Conservation (phyloP, 1,140 invertebrate species). For the Drosophila grimshawi region DNA sequence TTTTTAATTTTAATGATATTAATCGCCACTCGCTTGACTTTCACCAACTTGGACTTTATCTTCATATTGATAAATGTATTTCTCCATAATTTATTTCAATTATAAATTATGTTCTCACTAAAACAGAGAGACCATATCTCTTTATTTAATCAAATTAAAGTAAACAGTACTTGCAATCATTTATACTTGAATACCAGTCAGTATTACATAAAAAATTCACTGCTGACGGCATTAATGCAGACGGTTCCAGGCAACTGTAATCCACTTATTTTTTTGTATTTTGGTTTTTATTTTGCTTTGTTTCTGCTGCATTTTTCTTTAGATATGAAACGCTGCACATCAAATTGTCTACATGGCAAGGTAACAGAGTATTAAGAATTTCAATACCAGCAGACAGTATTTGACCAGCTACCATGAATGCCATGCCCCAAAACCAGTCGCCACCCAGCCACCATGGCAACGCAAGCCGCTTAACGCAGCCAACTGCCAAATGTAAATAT, state of each 20-base stretch:
- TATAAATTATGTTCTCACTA: not conserved
- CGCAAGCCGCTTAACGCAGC: slow-evolving; percentile 78
- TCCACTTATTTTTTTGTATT: slow-evolving; percentile 57
- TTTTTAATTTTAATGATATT: too few species aligned
- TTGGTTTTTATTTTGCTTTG: slow-evolving; percentile 63
- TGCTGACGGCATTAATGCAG: slow-evolving; percentile 1
- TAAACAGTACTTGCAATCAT: not conserved
- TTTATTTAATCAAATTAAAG: not conserved
- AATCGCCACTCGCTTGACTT: too few species aligned
- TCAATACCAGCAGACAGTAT: slow-evolving; percentile 66
- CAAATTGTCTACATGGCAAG: slow-evolving; percentile 77
- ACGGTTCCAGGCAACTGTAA: slow-evolving; percentile 60
- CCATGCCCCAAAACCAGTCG: slow-evolving; percentile 13
- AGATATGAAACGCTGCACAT: slow-evolving; percentile 69
- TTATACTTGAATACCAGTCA: not conserved
- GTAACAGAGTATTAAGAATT: slow-evolving; percentile 81
- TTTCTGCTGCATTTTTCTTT: slow-evolving; percentile 65
- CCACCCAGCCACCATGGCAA: slow-evolving; percentile 56
- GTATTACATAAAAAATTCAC: not conserved
- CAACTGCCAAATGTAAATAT: slow-evolving; percentile 81
- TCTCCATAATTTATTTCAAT: too few species aligned
- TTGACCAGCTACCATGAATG: slow-evolving; percentile 48
- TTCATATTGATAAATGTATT: too few species aligned
- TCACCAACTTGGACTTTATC: too few species aligned
- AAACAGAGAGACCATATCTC: not conserved